Evolutionary conservation across 2,797 vertebrate genomes (phyloP).

Genomic region (Perodicticus potto): DNA sequence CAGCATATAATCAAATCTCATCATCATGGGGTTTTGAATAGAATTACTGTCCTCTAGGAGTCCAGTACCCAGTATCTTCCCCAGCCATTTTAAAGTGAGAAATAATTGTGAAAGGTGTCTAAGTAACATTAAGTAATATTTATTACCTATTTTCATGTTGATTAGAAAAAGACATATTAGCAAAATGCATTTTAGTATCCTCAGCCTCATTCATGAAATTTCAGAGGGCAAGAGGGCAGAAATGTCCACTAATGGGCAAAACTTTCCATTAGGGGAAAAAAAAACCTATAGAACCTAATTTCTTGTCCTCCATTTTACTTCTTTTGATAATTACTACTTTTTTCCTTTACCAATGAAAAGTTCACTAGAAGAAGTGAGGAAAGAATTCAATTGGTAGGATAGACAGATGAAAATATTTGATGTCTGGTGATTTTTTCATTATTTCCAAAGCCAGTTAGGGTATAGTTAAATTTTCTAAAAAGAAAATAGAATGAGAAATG

Average conservation of each 20-base stretch:
- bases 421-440: constrained; percentile 12
- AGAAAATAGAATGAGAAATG: background rate
- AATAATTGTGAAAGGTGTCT: background rate
- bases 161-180: background rate
- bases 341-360: background rate
- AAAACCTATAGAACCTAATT: background rate
- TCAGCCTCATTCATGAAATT: background rate
- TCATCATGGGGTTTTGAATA: background rate
- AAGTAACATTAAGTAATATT: background rate
- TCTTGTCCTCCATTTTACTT: constrained; percentile 28
- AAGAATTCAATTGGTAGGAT: background rate
- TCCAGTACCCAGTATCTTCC: background rate
- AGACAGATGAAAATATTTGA: constrained; percentile 24
- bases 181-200: background rate
- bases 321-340: background rate
- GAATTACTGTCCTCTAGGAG: background rate
- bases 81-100: constrained; percentile 3
- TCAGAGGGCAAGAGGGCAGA: background rate
- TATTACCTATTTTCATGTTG: background rate
- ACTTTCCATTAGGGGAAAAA: background rate
- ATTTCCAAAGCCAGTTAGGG: constrained; percentile 44
- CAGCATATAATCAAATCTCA: background rate
- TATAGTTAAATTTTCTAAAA: constrained; percentile 27
- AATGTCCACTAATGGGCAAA: background rate
- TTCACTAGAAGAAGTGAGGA: background rate